Base-by-base conservation (phyloP, 2,113 vertebrate species). In the Callithrix jacchus region DNA sequence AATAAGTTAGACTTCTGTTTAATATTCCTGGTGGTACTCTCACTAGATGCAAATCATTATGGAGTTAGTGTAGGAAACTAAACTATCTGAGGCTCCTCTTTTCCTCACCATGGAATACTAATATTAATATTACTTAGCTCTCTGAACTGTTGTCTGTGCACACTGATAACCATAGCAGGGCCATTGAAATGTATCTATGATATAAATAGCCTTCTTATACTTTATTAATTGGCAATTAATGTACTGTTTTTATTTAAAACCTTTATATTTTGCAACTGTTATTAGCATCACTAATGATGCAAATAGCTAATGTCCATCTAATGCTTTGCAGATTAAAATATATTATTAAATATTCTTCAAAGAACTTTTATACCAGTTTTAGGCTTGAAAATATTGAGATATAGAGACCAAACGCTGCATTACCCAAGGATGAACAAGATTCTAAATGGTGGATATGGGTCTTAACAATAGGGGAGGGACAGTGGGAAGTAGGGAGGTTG, bases 161-260 rank as follows among this genome's bases (percentile, higher is more conserved):
- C n/a, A 2, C 0, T 56, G 4, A 49, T 66, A 61, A 9, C 23
- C 23, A 2, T 27, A 66, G 6, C 0, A 32, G 32, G 42, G 68
- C 20, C 40, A 32, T 11, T 64, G 42, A 49, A 77, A 56, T 40
- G 3, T 23, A 25, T 52, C 27, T 93, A 10, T 47, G 20, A 30
- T 40, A 30, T 23, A 74, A 45, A 77, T 16, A 88, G 14, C 45
- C 54, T 94, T 96, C 6, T 68, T 14, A 74, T 42, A 25, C 14
- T 83, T 95, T 81, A 54, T 54, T 96, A 61, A 45, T 40, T 40
- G 1, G 3, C 23, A 17, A 30, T 23, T 85, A 27, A 58, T 79
- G 58, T 74, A 76, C 37, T 25, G 18, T 23, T 81, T 86, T 87
- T 80, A 79, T 81, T 91, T 93, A 84, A 96, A 87, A 47, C 0